Base-by-base conservation (phyloP, 2,113 vertebrate species). In the Phycodurus eques region DNA sequence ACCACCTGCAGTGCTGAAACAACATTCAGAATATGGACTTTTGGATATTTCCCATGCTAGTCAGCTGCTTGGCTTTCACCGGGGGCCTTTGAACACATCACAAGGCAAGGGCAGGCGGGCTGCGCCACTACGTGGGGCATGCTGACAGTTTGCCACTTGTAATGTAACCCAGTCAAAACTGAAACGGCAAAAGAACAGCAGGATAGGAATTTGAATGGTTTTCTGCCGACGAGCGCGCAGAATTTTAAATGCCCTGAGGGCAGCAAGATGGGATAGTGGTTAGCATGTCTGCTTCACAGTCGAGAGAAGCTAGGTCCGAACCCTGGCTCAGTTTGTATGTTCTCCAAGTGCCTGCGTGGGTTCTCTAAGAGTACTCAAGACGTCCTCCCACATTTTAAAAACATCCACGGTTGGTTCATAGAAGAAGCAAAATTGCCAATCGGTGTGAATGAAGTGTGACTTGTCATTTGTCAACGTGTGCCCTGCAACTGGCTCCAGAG, bases 121-220 rank as follows among this genome's bases (percentile, higher is more conserved):
- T 43, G 11, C 35, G 20, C 12, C 9, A 44, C 39, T 22, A 22
- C 43, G 20, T 22, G 64, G 43, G 27, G 42, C 62, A 15, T 7
- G 20, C 62, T 65, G 62, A 65, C 42, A 65, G 22, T 27, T 66
- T 17, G 43, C 43, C 22, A 17, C 64, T 66, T 66, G 35, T 22
- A 47, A 66, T 66, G 43, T 44, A 47, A n/a, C 22, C 3, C 7
- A 22, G 44, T 43, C 64, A 27, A 47, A 66, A 61, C 14, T 31
- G 44, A 66, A 66, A 31, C 22, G 6, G 22, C n/a, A 66, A 47
- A 43, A 44, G n/a, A 65, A 44, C 35, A 4, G 17, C 39, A 22
- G 20, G n/a, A 47, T 14, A 1, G 14, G 64, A 66, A 66, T 66
- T 66, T 9, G 43, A 66, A 66, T 66, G 44, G 6, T 66, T 27